Evolutionary conservation across 2,797 vertebrate species (phyloP).

Genomic region (Apodemus agrarius): DNA sequence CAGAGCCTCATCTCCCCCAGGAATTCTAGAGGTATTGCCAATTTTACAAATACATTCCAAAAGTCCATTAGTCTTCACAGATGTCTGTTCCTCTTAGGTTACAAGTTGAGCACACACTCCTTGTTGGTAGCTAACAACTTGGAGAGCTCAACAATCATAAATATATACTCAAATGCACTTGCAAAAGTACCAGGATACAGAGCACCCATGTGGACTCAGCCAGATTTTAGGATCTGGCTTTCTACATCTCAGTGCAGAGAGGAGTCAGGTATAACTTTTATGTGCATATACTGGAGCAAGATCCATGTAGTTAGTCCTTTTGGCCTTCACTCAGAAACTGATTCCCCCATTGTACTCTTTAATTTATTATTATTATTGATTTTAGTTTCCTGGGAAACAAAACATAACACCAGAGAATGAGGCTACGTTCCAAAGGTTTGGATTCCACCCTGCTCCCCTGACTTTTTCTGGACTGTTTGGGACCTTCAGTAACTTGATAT

Average conservation of each 20-base stretch:
- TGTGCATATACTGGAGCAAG: slow-evolving; percentile 45
- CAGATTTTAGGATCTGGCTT: not conserved
- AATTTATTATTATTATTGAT: slow-evolving; percentile 61
- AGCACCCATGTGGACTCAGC: not conserved
- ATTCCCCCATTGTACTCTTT: not conserved
- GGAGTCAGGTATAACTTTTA: not conserved
- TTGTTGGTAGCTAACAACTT: not conserved
- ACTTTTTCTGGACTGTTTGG: not conserved
- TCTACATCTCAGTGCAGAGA: not conserved
- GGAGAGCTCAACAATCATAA: not conserved
- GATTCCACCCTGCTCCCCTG: not conserved
- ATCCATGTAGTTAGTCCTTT: not conserved
- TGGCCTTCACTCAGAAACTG: slow-evolving; percentile 38
- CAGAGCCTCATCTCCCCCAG: not conserved
- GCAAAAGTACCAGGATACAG: not conserved
- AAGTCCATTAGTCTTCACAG: not conserved
- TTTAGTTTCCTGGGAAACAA: slow-evolving; percentile 73
- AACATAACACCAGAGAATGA: not conserved
- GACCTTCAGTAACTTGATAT: not conserved
- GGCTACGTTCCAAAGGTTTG: slow-evolving; percentile 28
- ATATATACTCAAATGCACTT: not conserved
- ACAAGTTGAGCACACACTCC: not conserved
- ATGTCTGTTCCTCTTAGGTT: not conserved
- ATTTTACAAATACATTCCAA: not conserved
- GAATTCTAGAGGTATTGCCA: not conserved